These are phyloP conservation scores for Dromaius novaehollandiae DNA, from an alignment of 2,113 vertebrate genomes.

Conservation along the genomic window DNA sequence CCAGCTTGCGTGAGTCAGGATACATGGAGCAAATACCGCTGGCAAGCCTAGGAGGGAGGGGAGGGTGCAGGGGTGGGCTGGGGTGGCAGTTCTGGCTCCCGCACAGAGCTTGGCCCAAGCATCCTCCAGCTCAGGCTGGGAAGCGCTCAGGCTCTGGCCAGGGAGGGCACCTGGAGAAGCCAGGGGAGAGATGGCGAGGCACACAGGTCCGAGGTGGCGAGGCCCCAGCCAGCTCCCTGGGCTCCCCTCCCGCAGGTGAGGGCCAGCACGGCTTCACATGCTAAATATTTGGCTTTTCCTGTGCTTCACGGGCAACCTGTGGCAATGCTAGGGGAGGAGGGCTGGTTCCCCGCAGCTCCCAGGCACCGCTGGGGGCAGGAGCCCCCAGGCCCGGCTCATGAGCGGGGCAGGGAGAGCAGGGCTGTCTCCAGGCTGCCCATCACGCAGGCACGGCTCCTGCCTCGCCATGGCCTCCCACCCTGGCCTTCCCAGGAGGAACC, in stretches of 20 bases:
- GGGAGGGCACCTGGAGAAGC: too few species aligned
- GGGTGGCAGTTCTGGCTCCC: neutral
- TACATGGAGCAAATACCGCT: neutral
- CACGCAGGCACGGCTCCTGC: too few species aligned
- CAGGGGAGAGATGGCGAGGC: neutral
- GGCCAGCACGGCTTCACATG: conserved; percentile 33
- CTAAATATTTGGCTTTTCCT: conserved; percentile 47
- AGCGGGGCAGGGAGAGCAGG: neutral
- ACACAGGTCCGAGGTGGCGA: neutral
- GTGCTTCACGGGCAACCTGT: conserved; percentile 22
- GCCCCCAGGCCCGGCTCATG: neutral
- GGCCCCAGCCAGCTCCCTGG: neutral
- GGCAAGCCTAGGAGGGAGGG: neutral
- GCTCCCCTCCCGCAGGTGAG: neutral
- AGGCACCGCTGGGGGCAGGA: neutral
- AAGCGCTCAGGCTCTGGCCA: too few species aligned
- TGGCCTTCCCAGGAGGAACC: neutral
- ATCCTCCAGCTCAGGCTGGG: too few species aligned
- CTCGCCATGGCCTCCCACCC: neutral
- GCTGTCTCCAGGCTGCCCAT: neutral
- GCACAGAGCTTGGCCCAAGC: too few species aligned
- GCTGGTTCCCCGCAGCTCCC: neutral
- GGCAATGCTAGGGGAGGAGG: neutral
- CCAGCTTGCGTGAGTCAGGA: neutral
- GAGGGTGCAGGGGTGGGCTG: neutral